Conservation (phyloP, 1,140 invertebrate genomes). For the Rhopalosiphum maidis region DNA sequence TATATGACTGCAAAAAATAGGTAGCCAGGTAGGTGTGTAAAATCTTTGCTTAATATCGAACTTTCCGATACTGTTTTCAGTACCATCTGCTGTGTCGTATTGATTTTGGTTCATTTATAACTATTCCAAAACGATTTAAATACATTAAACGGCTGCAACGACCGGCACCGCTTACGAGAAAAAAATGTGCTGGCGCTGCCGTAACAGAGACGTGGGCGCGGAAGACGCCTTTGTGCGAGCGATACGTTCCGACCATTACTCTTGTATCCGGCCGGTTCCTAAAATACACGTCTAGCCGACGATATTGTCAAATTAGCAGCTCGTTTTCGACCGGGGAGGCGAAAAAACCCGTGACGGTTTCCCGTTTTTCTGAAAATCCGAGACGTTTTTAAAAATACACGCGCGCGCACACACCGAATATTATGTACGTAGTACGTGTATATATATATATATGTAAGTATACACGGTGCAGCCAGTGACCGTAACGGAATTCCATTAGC, state of each 20-base stretch:
- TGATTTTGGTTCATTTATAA: neutral
- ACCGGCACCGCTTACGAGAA: neutral
- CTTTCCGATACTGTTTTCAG: neutral
- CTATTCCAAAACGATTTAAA: neutral
- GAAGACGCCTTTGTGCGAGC: neutral
- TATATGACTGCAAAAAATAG: neutral
- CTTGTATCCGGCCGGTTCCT: conserved; percentile 12
- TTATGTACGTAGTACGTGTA: neutral
- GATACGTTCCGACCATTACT: neutral
- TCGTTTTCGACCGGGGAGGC: neutral
- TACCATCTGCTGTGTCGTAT: neutral
- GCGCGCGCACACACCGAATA: neutral
- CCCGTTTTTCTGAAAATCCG: conserved; percentile 45
- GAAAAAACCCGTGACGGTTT: conserved; percentile 47
- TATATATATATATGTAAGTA: neutral
- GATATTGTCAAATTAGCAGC: conserved; percentile 47
- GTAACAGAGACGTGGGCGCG: neutral
- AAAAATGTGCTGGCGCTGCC: neutral
- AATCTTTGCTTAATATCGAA: neutral
- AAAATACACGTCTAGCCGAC: conserved; percentile 40
- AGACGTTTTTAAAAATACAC: conserved; percentile 52
- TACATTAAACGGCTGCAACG: neutral
- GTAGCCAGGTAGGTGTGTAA: neutral
- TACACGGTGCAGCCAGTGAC: neutral
- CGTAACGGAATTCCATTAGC: conserved; percentile 42